Percentiles rank a stretch among this genome's conserved stretches.
These are phyloP conservation scores for Lagopus leucura DNA, from an alignment of 2,113 vertebrate genomes.

Conservation along the genomic window DNA sequence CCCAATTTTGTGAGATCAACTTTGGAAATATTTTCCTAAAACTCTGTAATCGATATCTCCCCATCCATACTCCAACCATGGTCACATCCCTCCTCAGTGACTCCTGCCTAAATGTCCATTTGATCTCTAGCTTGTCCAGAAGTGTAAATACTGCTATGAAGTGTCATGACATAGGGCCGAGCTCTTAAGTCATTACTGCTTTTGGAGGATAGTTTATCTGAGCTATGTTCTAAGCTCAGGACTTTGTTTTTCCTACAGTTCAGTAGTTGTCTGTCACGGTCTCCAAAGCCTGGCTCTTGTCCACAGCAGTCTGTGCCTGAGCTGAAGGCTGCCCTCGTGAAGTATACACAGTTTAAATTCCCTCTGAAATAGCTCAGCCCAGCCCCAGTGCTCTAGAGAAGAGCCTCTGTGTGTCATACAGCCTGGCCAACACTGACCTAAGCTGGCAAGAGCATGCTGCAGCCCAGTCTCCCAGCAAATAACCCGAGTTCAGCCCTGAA, in stretches of 20 bases:
- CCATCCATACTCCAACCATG: background rate
- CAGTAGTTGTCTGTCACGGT: background rate
- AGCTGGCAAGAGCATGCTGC: background rate
- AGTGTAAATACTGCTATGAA: background rate
- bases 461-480: background rate
- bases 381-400: background rate
- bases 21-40: background rate
- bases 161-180: background rate
- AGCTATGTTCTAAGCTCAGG: background rate
- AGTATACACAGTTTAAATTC: background rate
- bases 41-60: background rate
- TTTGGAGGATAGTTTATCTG: background rate
- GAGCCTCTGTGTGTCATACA: background rate
- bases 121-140: background rate
- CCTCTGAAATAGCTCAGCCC: background rate
- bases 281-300: background rate
- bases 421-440: background rate
- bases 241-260: background rate
- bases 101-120: background rate
- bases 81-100: background rate
- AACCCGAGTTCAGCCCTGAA: background rate
- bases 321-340: background rate
- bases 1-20: background rate
- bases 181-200: background rate
- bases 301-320: background rate